Evolutionary conservation across 1,140 invertebrate genomes (phyloP), one percentile per base, ranked within the genome.

Genomic region (Cheumatopsyche charites): DNA sequence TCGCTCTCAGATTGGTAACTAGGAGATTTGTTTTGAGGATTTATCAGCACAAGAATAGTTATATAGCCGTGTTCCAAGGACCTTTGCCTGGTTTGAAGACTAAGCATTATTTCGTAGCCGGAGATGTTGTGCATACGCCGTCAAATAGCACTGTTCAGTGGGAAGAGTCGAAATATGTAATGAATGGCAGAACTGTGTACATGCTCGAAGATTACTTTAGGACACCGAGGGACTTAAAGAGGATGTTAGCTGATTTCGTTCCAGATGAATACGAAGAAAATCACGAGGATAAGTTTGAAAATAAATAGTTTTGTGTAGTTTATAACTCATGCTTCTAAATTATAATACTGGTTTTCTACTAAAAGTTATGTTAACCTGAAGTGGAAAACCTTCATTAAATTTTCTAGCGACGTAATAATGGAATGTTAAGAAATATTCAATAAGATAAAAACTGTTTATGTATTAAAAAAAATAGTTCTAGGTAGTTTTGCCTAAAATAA

Each of bases 21-120:
- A 25, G 7, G 7, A 63, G 68, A 1, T 61, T 49, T 15, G 73
- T 70, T n/a, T 41, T 74, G 11, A 42, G 73, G 29, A 67, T 74
- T 3, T 74, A 74, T 25, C 21, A 58, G 26, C 13, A 45, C 1
- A n/a, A 61, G 1, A 41, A 67, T 21, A 49, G 67, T 13, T 74
- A 65, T 26, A 43, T 74, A 1, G 62, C 63, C 3, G 15, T 74
- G 9, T 74, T 62, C 41, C 25, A 41, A 12, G 62, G 41, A 3
- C 12, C 6, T 11, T 1, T 71, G 3, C 69, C 73, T 17, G 67
- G 67, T 15, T 19, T 29, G 6, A 61, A 52, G 17, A 67, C 6
- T 23, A 61, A 67, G 26, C 17, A 15, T 7, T 1, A 5, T 21
- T 74, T 70, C 21, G 49, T 62, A 62, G 52, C 62, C 0, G 73